Base-by-base conservation (phyloP, 1,140 invertebrate genomes). In the Drosophila equinoxialis region DNA sequence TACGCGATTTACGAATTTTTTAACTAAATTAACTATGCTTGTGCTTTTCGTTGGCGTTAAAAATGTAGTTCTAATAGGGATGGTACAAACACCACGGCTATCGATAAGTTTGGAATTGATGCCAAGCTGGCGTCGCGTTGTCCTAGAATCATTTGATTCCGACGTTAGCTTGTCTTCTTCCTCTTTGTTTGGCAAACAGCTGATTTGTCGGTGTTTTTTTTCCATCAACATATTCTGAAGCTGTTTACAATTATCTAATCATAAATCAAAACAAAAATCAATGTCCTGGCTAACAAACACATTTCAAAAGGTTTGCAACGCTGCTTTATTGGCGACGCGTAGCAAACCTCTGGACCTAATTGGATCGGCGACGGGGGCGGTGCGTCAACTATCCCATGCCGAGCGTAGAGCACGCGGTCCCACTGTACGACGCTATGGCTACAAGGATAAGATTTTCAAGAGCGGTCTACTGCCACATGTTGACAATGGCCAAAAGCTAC, bases 391-490 rank as follows among this genome's bases (percentile, higher is more conserved):
- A 59, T 96, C 96, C 86, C 94, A 95, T 82, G 94, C 94, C 11
- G 95, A 96, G 17, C 96, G 95, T 91, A 75, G 94, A 41, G 93
- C 93, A 30, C 93, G 86, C 79, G 94, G 94, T 13, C 94, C 94
- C 8, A 74, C 95, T 6, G 82, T 96, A 17, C 92, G 94, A 65
- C 93, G 95, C 65, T 94, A 95, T 92, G 96, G 96, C 6, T 97
- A 96, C 75, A 87, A 95, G 65, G 96, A 97, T 42, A 93, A 93
- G 66, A 92, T 96, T 39, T 92, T 95, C 75, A 93, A 94, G 78
- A 93, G 92, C 63, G 96, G 96, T n/a, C 77, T 95, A 11, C 91
- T 97, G 42, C 96, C 96, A 0, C 94, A 95, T 74, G 80, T 93
- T 26, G 92, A 92, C 65, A 92, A 91, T 51, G 92, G 92, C 23